phyloP scores from a whole-genome alignment of 2,797 vertebrate genomes.

The Garrulus glandarius region DNA sequence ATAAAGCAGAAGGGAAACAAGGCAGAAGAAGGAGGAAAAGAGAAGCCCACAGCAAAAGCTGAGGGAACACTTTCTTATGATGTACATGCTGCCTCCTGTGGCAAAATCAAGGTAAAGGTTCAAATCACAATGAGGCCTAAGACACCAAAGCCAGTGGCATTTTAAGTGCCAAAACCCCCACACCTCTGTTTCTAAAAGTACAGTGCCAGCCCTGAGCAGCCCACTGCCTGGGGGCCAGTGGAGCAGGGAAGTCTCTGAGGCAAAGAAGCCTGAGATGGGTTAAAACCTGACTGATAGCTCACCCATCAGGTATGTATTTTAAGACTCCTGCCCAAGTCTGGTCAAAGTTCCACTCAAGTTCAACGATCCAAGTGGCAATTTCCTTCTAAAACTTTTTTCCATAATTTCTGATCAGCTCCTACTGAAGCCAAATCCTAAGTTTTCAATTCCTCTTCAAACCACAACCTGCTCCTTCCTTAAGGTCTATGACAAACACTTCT shows the following conservation, averaged over 20 bases:
- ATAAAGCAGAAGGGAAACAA: background rate
- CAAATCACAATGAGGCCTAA: background rate
- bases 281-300: background rate
- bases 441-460: background rate
- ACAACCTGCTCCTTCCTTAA: background rate
- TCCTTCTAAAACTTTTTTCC: background rate
- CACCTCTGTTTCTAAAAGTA: background rate
- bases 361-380: fast-evolving
- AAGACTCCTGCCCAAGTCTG: background rate
- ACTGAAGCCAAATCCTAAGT: background rate
- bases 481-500: background rate
- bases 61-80: background rate
- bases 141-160: background rate
- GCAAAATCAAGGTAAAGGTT: background rate
- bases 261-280: background rate
- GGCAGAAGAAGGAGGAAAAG: background rate
- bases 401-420: background rate
- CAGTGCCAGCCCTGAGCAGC: background rate
- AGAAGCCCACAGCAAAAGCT: background rate
- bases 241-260: background rate
- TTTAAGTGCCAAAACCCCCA: background rate
- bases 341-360: background rate
- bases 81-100: background rate
- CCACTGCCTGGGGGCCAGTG: background rate
- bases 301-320: background rate